A percentile compares a stretch with the other conserved stretches of the same genome.
Conservation (phyloP, 2,797 vertebrate genomes). For the Telmatherina bonti region DNA sequence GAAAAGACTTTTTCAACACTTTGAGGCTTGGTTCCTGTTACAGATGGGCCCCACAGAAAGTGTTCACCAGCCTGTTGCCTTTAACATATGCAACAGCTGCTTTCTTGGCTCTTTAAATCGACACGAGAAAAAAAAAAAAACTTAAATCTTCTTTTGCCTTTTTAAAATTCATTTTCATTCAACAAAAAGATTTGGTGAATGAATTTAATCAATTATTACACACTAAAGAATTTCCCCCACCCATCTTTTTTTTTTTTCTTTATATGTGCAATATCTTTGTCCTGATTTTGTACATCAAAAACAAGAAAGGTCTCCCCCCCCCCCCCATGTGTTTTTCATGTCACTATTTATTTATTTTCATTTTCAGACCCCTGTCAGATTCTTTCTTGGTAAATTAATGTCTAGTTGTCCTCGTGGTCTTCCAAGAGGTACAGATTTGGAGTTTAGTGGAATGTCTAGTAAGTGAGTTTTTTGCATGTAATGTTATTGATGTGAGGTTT, state of each 20-base stretch:
- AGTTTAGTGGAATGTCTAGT: conserved; percentile 84
- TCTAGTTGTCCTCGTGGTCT: conserved; percentile 67
- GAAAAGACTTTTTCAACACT: conserved; percentile 30
- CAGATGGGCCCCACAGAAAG: conserved; percentile 26
- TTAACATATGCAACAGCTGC: conserved; percentile 67
- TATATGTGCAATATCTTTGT: conserved; percentile 84
- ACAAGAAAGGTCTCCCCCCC: conserved; percentile 64
- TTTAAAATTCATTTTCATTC: conserved; percentile 56
- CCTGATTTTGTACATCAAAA: conserved; percentile 77
- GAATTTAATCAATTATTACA: conserved; percentile 65
- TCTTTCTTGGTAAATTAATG: conserved; percentile 69
- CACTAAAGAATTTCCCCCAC: conserved; percentile 29
- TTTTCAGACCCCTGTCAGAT: conserved; percentile 68
- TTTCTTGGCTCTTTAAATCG: conserved; percentile 47
- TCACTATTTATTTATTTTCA: conserved; percentile 77
- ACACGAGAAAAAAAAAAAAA: conserved; percentile 34
- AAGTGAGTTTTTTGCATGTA: conserved; percentile 88
- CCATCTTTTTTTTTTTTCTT: conserved; percentile 67
- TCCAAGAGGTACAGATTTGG: conserved; percentile 70
- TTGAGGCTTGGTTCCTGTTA: conserved; percentile 26
- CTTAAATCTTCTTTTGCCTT: conserved; percentile 62
- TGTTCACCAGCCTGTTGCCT: conserved; percentile 34
- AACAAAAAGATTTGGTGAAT: conserved; percentile 52
- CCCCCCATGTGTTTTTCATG: conserved; percentile 60
- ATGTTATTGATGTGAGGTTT: conserved; percentile 86